phyloP scores from a whole-genome alignment of 2,888 invertebrate genomes.

The Baronia brevicornis region DNA sequence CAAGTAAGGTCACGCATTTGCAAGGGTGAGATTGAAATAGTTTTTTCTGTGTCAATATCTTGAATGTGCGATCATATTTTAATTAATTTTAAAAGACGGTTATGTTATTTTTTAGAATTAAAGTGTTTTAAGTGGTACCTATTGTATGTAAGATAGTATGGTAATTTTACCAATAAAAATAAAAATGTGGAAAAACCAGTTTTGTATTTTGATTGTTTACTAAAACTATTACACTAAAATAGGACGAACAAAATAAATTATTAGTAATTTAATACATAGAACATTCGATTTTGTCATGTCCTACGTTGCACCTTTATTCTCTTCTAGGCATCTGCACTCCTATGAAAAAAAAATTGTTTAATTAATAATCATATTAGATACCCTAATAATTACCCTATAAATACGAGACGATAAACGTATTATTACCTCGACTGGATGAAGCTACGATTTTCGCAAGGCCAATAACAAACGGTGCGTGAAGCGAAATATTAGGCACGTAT shows the following conservation, averaged over 20 bases:
- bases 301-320: slow-evolving; percentile 31
- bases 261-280: background rate
- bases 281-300: too few relatives aligned
- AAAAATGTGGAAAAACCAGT: slow-evolving; percentile 21
- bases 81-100: slow-evolving; percentile 41
- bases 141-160: slow-evolving; percentile 34
- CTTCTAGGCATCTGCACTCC: slow-evolving; percentile 53
- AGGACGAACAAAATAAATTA: background rate
- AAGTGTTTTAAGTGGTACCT: slow-evolving; percentile 28
- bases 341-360: slow-evolving; percentile 20
- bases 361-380: background rate
- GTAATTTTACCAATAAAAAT: slow-evolving; percentile 46
- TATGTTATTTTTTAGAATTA: slow-evolving; percentile 26
- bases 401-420: too few relatives aligned
- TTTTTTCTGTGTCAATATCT: slow-evolving; percentile 8
- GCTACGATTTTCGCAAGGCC: too few relatives aligned
- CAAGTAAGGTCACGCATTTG: too few relatives aligned
- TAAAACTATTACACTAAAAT: slow-evolving; percentile 5
- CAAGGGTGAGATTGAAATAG: slow-evolving; percentile 7
- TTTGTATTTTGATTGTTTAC: slow-evolving; percentile 20
- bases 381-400: background rate
- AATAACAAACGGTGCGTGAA: too few relatives aligned
- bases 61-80: too few relatives aligned
- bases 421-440: too few relatives aligned
- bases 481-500: too few relatives aligned